These are phyloP conservation scores for Drosophila leonis DNA, from an alignment of 2,888 invertebrate species.

Conservation along the genomic window DNA sequence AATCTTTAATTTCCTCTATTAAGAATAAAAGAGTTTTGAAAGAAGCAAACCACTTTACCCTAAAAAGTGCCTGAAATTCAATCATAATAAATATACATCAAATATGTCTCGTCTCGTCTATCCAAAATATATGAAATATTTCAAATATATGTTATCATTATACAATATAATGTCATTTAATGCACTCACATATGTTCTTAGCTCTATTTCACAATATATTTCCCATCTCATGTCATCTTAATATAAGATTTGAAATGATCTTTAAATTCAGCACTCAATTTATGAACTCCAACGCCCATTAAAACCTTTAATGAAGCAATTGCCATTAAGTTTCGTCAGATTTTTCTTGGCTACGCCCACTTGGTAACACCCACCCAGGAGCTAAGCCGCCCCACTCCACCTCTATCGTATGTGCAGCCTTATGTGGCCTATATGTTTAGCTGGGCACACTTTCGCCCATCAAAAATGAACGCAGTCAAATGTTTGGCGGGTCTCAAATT, in stretches of 20 bases:
- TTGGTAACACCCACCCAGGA: conserved; percentile 66
- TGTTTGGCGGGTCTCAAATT: conserved; percentile 71
- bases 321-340: conserved; percentile 55
- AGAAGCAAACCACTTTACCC: no score
- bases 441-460: conserved; percentile 73
- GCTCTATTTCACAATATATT: not conserved
- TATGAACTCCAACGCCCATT: conserved; percentile 6
- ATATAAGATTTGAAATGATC: not conserved
- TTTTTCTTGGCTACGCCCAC: conserved; percentile 58
- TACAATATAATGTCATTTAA: not conserved
- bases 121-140: not conserved
- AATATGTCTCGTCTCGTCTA: not conserved
- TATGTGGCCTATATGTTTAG: conserved; percentile 17
- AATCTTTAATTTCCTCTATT: not conserved
- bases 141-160: not conserved
- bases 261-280: conserved; percentile 10
- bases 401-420: conserved; percentile 18
- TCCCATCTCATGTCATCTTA: not conserved
- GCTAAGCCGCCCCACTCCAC: not conserved
- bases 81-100: no score
- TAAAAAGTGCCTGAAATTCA: no score
- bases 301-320: conserved; percentile 70
- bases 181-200: not conserved
- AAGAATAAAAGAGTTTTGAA: not conserved
- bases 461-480: conserved; percentile 72